Evolutionary conservation across 2,113 vertebrate genomes (phyloP), one percentile per base, ranked within the genome.

Genomic region (Actenoides hombroni): DNA sequence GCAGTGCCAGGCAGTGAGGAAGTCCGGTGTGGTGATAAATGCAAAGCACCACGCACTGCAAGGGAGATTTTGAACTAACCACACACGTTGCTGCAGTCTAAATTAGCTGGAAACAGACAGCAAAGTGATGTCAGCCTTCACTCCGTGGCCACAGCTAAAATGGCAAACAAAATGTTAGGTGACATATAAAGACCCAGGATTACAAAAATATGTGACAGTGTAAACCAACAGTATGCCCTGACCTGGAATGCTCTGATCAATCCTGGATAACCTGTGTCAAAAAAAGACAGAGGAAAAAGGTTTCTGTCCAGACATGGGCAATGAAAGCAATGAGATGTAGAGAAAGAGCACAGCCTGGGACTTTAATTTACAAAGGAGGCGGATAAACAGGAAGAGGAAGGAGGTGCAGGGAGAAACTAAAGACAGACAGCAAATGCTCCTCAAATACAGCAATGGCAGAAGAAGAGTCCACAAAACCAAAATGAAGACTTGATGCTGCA

Each of bases 81-180:
- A 71, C 19, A 75, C 48, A 76, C 65, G 48, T 61, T 95, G 76
- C 76, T 71, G 57, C 5, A 19, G 69, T 69, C 65, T 89, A 91
- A 95, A 95, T 94, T 94, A 91, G 77, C 91, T 65, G 61, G 77
- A 86, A 93, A 88, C 25, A 81, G 49, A 37, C 54, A 87, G 91
- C 5, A 61, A 92, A 93, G 74, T 81, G 92, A 93, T 79, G 92
- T 79, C 74, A 93, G 83, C 67, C 74, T 82, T 84, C 37, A 6
- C n/a, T 82, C 57, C 53, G 65, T 0, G 21, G 82, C 56, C 5
- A 1, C 33, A 20, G 76, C 24, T 94, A 63, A 95, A 93, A 95
- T 51, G 65, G 73, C 90, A 92, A 88, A 75, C 69, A 82, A 91
- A 88, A 93, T 79, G 54, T 54, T 64, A 79, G 77, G 61, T 90